Base-by-base conservation (phyloP, 2,113 vertebrate species). In the Neotoma lepida region DNA sequence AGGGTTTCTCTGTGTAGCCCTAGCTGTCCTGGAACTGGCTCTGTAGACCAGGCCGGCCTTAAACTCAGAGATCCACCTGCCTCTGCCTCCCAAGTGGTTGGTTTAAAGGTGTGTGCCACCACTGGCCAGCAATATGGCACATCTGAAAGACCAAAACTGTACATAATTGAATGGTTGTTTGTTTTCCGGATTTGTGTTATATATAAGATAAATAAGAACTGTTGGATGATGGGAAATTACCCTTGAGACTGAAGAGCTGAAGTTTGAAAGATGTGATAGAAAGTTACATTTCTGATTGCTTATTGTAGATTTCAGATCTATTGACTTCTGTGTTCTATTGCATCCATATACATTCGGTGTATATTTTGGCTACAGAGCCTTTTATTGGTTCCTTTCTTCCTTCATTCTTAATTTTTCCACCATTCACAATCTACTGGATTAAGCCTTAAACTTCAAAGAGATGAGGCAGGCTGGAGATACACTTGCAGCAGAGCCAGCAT, bases 341-440 rank as follows among this genome's bases (percentile, higher is more conserved):
- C n/a, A 90, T 97, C 70, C 14, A 51, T 51, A 51, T 13, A 80
- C 92, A 95, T 96, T 95, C 97, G 97, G 93, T 92, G 95, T 97
- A 73, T 91, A 1, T 89, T 84, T 86, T 96, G 88, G 74, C 93
- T 97, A 91, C 95, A 96, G 94, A 94, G 44, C 56, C 81, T 88
- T 90, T 0, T 44, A 76, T 68, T 96, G 85, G 46, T 86, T 93
- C 90, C 92, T 77, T 56, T 44, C 17, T 87, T 96, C 89, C 95
- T 97, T 95, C 26, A 0, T 86, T 95, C 88, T 91, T 73, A 97
- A 95, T 85, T 73, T 39, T 86, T 97, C n/a, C 22, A 77, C 0
- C 0, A 61, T 95, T 96, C 92, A 74, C 6, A n/a, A n/a, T 46
- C 13, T 3, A 0, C 9, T 30, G 93, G 74, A 70, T 41, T 64